Conservation (phyloP, 2,797 vertebrate genomes). For the Hemibagrus guttatus region DNA sequence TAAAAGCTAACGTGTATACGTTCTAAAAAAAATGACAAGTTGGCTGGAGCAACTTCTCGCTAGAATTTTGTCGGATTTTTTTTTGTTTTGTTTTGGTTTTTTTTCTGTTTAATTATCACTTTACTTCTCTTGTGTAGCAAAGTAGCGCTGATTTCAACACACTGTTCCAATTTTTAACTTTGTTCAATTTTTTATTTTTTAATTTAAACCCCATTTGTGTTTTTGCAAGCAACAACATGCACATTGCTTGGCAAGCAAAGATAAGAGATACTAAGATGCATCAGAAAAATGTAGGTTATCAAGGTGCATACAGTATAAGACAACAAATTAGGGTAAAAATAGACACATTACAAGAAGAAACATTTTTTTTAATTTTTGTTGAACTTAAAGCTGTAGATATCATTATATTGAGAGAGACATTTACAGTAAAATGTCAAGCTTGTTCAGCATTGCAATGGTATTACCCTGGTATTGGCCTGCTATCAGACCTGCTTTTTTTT, state of each 20-base stretch:
- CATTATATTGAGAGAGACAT: neutral
- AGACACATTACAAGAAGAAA: neutral
- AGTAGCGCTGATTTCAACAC: neutral
- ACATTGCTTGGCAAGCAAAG: neutral
- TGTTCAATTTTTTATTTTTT: neutral
- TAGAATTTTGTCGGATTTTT: neutral
- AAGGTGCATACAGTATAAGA: neutral
- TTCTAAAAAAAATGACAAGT: neutral
- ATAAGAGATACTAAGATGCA: neutral
- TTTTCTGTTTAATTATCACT: neutral
- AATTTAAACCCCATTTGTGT: neutral
- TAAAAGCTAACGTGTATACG: neutral
- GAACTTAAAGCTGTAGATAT: neutral
- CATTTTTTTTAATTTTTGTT: neutral
- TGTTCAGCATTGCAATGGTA: neutral
- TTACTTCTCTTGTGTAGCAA: neutral
- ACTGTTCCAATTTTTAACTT: neutral
- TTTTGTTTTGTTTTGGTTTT: too few species aligned
- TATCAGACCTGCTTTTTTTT: neutral
- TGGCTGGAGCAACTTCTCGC: neutral
- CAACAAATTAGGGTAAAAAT: neutral
- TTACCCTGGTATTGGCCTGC: neutral
- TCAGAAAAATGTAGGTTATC: neutral
- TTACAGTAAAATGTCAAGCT: neutral
- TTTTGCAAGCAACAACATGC: neutral